Percentiles rank a stretch among this genome's conserved stretches.
phyloP scores from a whole-genome alignment of 2,797 vertebrate genomes.

The Nyctalus aviator region DNA sequence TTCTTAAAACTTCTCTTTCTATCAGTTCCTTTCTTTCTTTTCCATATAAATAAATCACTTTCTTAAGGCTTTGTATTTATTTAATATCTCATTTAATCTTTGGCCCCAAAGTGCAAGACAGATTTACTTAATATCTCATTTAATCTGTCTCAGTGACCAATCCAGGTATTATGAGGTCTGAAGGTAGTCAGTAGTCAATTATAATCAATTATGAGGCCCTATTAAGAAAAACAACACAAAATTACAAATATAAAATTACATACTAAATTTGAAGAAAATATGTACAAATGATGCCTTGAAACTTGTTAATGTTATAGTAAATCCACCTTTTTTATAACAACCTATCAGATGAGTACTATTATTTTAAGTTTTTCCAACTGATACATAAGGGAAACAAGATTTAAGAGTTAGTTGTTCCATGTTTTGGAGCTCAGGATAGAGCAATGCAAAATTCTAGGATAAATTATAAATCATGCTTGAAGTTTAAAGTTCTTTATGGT shows the following conservation, averaged over 20 bases:
- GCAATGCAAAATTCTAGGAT: conserved; percentile 23
- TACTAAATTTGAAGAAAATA: not conserved
- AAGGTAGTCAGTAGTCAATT: not conserved
- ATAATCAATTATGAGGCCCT: not conserved
- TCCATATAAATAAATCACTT: not conserved
- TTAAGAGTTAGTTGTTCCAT: not conserved
- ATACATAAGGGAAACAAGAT: not conserved
- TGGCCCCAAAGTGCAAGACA: too few species aligned
- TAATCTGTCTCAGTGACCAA: not conserved
- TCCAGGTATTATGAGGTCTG: not conserved
- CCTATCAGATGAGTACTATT: fast-evolving
- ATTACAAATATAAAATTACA: not conserved
- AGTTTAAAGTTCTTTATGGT: not conserved
- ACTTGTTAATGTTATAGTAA: not conserved
- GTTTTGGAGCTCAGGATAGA: not conserved
- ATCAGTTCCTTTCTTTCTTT: not conserved
- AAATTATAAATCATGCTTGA: not conserved
- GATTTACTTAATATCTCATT: not conserved
- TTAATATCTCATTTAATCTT: not conserved
- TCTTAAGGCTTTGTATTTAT: conserved; percentile 1
- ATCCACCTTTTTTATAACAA: not conserved
- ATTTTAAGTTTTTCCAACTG: not conserved
- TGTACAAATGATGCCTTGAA: not conserved
- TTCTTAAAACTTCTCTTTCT: not conserved
- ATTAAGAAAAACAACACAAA: not conserved